These are phyloP conservation scores for Limnothrissa miodon DNA, from an alignment of 2,113 vertebrate genomes.

Conservation along the genomic window DNA sequence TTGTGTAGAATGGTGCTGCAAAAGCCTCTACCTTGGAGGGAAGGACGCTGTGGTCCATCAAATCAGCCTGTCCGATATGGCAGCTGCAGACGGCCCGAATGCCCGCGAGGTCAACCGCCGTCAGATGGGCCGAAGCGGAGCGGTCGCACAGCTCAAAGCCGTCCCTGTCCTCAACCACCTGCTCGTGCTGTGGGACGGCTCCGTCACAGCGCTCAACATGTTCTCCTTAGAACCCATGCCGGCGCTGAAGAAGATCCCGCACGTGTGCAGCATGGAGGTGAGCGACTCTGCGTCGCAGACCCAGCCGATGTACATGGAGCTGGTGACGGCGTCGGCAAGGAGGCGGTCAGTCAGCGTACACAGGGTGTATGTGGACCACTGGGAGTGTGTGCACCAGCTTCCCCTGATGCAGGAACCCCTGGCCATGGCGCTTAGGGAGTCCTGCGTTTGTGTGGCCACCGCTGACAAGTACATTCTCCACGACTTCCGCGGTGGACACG, in stretches of 20 bases:
- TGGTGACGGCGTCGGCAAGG: slow-evolving; percentile 60
- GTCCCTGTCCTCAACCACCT: slow-evolving; percentile 67
- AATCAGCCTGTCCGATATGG: slow-evolving; percentile 42
- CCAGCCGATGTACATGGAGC: slow-evolving; percentile 38
- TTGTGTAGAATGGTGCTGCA: slow-evolving; percentile 57
- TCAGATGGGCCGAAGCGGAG: slow-evolving; percentile 61
- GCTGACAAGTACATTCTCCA: slow-evolving; percentile 62
- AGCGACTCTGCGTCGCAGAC: slow-evolving; percentile 23
- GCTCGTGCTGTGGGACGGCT: slow-evolving; percentile 62
- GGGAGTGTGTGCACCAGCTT: slow-evolving; percentile 66
- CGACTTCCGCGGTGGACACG: slow-evolving; percentile 51
- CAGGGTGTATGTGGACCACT: slow-evolving; percentile 59
- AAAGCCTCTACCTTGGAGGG: slow-evolving; percentile 63
- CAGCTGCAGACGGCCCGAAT: slow-evolving; percentile 15
- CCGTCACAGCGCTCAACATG: slow-evolving; percentile 63
- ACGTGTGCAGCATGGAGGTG: slow-evolving; percentile 59
- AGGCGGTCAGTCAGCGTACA: slow-evolving; percentile 58
- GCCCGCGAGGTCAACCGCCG: slow-evolving; percentile 50
- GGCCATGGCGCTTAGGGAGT: slow-evolving; percentile 55
- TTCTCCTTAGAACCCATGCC: slow-evolving; percentile 65
- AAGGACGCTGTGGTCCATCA: slow-evolving; percentile 61
- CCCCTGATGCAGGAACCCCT: slow-evolving; percentile 58
- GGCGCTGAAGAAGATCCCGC: slow-evolving; percentile 61
- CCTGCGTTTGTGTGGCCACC: slow-evolving; percentile 61
- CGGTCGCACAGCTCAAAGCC: slow-evolving; percentile 54